Percentiles rank a stretch among this genome's conserved stretches.
phyloP scores from a whole-genome alignment of 2,113 vertebrate genomes.

The Chelonoidis abingdonii region DNA sequence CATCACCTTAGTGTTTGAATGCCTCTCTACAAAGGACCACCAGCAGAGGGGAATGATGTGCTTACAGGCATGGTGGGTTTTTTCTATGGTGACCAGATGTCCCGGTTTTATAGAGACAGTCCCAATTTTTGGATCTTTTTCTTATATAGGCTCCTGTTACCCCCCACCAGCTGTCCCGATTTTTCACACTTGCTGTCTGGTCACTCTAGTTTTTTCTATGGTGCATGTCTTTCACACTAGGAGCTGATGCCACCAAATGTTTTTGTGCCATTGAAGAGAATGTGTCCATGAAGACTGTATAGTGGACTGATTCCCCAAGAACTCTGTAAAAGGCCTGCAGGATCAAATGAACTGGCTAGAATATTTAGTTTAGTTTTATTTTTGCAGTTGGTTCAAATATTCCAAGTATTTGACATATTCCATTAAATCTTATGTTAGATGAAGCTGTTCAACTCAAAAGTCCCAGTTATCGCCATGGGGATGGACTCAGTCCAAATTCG shows the following conservation, averaged over 20 bases:
- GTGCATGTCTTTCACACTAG: neutral
- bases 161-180: too few species aligned
- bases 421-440: constrained; percentile 49
- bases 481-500: constrained; percentile 61
- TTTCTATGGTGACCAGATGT: neutral
- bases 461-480: constrained; percentile 54
- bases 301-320: neutral
- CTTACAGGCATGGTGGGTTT: neutral
- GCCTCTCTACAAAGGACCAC: neutral
- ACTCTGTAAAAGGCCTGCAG: neutral
- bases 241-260: neutral
- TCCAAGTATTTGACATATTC: constrained; percentile 56
- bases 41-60: neutral
- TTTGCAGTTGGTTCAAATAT: constrained; percentile 52
- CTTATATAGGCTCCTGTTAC: too few species aligned
- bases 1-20: neutral
- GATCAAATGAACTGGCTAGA: constrained; percentile 7
- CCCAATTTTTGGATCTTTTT: too few species aligned
- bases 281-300: neutral
- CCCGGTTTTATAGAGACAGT: too few species aligned
- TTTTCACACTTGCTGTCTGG: too few species aligned
- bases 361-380: constrained; percentile 26
- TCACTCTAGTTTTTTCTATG: neutral
- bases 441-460: constrained; percentile 36
- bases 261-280: neutral